These are phyloP conservation scores for Ruditapes philippinarum DNA, from an alignment of 1,140 invertebrate species.

Conservation along the genomic window DNA sequence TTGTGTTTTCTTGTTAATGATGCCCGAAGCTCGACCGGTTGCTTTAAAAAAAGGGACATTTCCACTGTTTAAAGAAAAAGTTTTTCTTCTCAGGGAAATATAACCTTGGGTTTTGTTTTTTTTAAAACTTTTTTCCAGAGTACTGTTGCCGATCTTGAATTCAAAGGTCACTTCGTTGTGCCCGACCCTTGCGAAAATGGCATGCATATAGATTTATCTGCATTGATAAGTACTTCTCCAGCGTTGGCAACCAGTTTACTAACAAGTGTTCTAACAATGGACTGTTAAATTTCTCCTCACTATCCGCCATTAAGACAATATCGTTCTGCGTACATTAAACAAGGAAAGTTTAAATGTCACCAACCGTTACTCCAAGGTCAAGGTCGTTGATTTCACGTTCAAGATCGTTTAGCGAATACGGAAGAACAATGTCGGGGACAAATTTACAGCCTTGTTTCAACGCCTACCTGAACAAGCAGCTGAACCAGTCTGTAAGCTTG, in stretches of 20 bases:
- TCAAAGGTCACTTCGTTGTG: not conserved
- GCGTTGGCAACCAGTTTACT: conserved; percentile 47
- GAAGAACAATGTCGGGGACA: conserved; percentile 64
- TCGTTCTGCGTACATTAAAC: conserved; percentile 57
- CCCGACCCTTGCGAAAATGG: conserved; percentile 37
- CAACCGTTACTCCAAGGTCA: conserved; percentile 20
- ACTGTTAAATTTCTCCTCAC: conserved; percentile 39
- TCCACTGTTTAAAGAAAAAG: too few relatives aligned
- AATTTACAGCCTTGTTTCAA: conserved; percentile 66
- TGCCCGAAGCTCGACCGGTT: too few relatives aligned
- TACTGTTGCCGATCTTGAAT: conserved; percentile 35
- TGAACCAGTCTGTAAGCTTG: conserved; percentile 62
- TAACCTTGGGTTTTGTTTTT: too few relatives aligned
- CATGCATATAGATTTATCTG: conserved; percentile 58
- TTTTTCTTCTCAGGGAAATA: too few relatives aligned
- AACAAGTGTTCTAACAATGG: conserved; percentile 36
- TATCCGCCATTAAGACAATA: conserved; percentile 46
- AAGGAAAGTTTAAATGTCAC: conserved; percentile 11
- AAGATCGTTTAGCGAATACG: conserved; percentile 65
- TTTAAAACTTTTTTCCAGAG: too few relatives aligned
- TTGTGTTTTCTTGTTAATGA: too few relatives aligned
- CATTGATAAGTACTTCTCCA: conserved; percentile 48
- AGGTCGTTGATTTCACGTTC: conserved; percentile 36
- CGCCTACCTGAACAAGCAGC: conserved; percentile 52
- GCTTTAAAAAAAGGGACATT: too few relatives aligned